Base-by-base conservation (phyloP, 2,888 invertebrate species). In the Tenthredo scrophulariae region DNA sequence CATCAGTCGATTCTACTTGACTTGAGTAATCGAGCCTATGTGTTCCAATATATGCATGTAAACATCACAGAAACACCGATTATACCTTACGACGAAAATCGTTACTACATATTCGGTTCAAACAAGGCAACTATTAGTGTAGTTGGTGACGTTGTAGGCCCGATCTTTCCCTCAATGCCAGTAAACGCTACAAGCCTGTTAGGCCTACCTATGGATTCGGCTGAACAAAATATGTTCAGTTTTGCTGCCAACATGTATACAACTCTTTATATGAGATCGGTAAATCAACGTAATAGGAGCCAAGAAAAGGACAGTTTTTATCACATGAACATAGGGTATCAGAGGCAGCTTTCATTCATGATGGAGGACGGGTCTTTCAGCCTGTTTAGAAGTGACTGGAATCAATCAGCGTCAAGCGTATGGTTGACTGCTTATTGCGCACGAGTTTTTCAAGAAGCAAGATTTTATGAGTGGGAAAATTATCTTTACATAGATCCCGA, bases 391-490 rank as follows among this genome's bases (percentile, higher is more conserved):
- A 97, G 97, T 89, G 98, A 98, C 91, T 99, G 98, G 98, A 97
- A 98, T 91, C 97, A 97, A 91, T 98, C 98, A 0, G 95, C 95
- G 0, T 96, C 98, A 0, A 98, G 98, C 54, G 98, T 98, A 0
- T 98, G 98, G 98, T 93, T 99, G 87, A 99, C 99, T 0, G 97
- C 99, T 0, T 98, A 98, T 93, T 97, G 97, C 91, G 97, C 97
- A 0, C 95, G 97, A 88, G 95, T 97, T 79, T 96, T 99, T 92
- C 97, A 98, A 92, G 98, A 98, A 91, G 98, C 98, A 0, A 97
- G 97, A 58, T 98, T 98, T 93, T 98, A 98, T 91, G 99, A 99
- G 92, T 99, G 99, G 99, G 98, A 99, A 94, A 98, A 98, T 93
- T 98, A 96, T 91, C 96, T 99, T 84, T 99, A 98, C 93, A 98